Conservation (phyloP, 1,140 invertebrate genomes). For the Drosophila pandora region DNA sequence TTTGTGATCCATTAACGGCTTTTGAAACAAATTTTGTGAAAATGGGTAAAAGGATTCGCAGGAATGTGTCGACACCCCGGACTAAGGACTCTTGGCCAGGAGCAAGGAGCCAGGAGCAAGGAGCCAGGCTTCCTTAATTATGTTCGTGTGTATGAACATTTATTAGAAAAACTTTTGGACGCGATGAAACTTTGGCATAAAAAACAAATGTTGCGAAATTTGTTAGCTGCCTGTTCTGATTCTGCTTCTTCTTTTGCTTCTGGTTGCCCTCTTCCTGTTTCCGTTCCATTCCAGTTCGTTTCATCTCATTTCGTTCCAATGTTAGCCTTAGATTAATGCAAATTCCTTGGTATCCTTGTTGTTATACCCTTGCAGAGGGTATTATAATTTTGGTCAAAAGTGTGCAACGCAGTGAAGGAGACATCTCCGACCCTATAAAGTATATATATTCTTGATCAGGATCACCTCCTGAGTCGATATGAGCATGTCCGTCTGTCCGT, state of each 20-base stretch:
- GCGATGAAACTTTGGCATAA: slow-evolving; percentile 24
- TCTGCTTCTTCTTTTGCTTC: background rate
- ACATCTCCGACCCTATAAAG: too few relatives aligned
- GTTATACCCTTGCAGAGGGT: too few relatives aligned
- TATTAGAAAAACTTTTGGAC: slow-evolving; percentile 32
- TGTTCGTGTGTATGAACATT: slow-evolving; percentile 29
- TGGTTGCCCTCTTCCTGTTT: slow-evolving; percentile 10
- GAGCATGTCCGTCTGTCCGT: too few relatives aligned
- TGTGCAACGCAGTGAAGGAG: too few relatives aligned
- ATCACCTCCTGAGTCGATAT: too few relatives aligned
- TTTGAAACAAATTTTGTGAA: too few relatives aligned
- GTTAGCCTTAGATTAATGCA: slow-evolving; percentile 35
- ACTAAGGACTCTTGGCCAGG: slow-evolving; percentile 3
- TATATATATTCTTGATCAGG: too few relatives aligned
- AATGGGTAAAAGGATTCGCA: background rate
- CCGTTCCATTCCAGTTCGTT: slow-evolving; percentile 28
- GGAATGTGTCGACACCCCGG: background rate
- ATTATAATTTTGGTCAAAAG: too few relatives aligned
- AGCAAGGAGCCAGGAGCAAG: background rate
- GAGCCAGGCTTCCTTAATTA: slow-evolving; percentile 16
- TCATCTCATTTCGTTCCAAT: slow-evolving; percentile 31
- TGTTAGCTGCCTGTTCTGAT: background rate
- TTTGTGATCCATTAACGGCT: too few relatives aligned
- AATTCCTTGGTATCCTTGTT: slow-evolving; percentile 16
- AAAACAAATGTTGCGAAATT: slow-evolving; percentile 38